Percentiles rank a stretch among this genome's conserved stretches.
phyloP scores from a whole-genome alignment of 2,113 vertebrate genomes.

The Oncorhynchus tshawytscha region DNA sequence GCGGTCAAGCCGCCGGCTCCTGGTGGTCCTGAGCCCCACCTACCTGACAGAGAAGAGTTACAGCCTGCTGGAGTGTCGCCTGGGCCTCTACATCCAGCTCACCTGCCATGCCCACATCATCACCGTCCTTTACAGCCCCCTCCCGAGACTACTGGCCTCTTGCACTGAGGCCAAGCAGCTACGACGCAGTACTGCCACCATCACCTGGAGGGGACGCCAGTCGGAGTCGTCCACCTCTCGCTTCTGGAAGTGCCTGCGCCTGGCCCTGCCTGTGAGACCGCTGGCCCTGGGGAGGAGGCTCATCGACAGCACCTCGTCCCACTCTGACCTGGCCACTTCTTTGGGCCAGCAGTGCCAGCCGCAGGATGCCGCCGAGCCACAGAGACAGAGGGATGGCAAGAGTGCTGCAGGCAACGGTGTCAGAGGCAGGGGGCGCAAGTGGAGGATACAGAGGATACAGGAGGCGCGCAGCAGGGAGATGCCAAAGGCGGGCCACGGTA shows the following conservation, averaged over 20 bases:
- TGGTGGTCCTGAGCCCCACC: slow-evolving; percentile 83
- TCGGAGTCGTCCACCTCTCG: slow-evolving; percentile 76
- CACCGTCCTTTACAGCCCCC: slow-evolving; percentile 77
- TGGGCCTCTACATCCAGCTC: slow-evolving; percentile 85
- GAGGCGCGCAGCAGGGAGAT: neutral
- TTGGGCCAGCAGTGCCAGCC: slow-evolving; percentile 66
- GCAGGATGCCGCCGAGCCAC: slow-evolving; percentile 5
- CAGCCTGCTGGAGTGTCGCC: slow-evolving; percentile 87
- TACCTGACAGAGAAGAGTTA: slow-evolving; percentile 87
- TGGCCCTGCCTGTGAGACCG: slow-evolving; percentile 83
- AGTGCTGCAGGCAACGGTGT: neutral
- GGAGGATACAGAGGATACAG: neutral
- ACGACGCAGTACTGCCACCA: slow-evolving; percentile 59
- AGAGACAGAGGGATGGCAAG: slow-evolving; percentile 44
- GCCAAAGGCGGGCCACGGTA: no score
- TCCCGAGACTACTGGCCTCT: slow-evolving; percentile 27
- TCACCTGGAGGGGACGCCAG: slow-evolving; percentile 82
- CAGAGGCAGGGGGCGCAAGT: slow-evolving; percentile 33
- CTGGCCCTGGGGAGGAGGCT: slow-evolving; percentile 75
- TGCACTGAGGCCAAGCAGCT: slow-evolving; percentile 79
- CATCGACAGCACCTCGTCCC: slow-evolving; percentile 91
- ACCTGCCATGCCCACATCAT: slow-evolving; percentile 76
- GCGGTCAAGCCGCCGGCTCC: slow-evolving; percentile 85
- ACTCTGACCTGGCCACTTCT: slow-evolving; percentile 81
- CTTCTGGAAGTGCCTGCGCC: slow-evolving; percentile 86